These are phyloP conservation scores for Callionymus lyra DNA, from an alignment of 2,113 vertebrate genomes.

Conservation along the genomic window DNA sequence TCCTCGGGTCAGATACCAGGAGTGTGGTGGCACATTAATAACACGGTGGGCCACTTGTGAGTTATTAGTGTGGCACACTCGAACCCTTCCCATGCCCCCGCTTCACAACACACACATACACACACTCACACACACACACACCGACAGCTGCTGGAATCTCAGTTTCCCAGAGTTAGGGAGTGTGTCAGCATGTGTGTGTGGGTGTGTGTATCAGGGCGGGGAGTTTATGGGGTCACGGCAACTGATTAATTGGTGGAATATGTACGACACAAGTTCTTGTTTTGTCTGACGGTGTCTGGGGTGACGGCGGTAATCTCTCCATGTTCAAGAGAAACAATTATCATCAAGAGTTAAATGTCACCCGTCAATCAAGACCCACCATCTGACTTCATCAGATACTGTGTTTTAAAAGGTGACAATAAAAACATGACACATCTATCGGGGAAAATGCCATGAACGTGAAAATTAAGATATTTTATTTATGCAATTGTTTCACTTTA, in stretches of 20 bases:
- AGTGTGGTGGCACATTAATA: conserved; percentile 70
- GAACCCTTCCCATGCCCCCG: conserved; percentile 54
- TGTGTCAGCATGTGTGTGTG: conserved; percentile 29
- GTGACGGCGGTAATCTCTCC: conserved; percentile 12
- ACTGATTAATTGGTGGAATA: conserved; percentile 50
- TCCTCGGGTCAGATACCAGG: conserved; percentile 58
- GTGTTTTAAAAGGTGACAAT: too few species aligned
- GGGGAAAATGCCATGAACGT: too few species aligned
- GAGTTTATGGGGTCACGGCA: conserved; percentile 40
- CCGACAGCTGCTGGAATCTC: conserved; percentile 44
- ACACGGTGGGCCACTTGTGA: conserved; percentile 59
- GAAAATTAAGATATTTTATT: too few species aligned
- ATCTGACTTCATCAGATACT: too few species aligned
- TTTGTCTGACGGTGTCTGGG: conserved; percentile 27
- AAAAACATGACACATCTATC: too few species aligned
- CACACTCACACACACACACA: too few species aligned
- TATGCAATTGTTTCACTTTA: too few species aligned
- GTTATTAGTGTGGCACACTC: conserved; percentile 63
- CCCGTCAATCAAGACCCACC: conserved; percentile 17
- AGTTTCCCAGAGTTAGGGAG: conserved; percentile 45
- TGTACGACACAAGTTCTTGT: conserved; percentile 44
- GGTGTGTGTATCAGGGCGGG: conserved; percentile 24
- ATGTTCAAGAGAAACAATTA: conserved; percentile 9
- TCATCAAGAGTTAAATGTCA: background rate
- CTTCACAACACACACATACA: conserved; percentile 3